These are phyloP conservation scores for Noctua janthe DNA, from an alignment of 2,888 invertebrate genomes.

Conservation along the genomic window DNA sequence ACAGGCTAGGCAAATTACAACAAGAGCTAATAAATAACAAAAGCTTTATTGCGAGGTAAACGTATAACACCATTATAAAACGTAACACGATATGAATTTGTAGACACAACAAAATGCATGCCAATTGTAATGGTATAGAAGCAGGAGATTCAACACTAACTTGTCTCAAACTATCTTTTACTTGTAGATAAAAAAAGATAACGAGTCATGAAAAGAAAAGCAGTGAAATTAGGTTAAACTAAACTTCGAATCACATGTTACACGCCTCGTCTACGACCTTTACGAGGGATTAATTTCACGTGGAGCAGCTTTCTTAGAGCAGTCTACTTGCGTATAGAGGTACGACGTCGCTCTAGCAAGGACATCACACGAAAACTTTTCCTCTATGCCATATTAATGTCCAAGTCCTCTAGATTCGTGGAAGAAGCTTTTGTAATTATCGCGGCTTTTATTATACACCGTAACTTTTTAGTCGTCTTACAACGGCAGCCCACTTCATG, in stretches of 20 bases:
- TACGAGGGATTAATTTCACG: constrained; percentile 33
- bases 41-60: constrained; percentile 11
- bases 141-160: background rate
- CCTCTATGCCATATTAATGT: background rate
- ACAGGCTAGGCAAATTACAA: constrained; percentile 25
- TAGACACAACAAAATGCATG: constrained; percentile 2
- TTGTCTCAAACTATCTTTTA: constrained; percentile 16
- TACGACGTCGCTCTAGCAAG: background rate
- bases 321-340: background rate
- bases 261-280: constrained; percentile 4
- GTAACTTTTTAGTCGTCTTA: too few species aligned
- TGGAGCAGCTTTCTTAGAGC: background rate
- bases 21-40: constrained; percentile 25
- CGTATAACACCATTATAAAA: constrained; percentile 20
- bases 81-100: constrained; percentile 18
- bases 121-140: background rate
- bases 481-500: too few species aligned
- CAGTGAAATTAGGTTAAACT: constrained; percentile 13
- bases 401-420: constrained; percentile 5
- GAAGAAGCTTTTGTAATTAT: background rate
- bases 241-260: constrained; percentile 24
- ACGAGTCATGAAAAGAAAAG: constrained; percentile 2
- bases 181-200: constrained; percentile 4
- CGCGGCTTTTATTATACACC: background rate
- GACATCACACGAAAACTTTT: background rate